Conservation (phyloP, 2,888 invertebrate genomes). For the Eristalinus sepulchralis region DNA sequence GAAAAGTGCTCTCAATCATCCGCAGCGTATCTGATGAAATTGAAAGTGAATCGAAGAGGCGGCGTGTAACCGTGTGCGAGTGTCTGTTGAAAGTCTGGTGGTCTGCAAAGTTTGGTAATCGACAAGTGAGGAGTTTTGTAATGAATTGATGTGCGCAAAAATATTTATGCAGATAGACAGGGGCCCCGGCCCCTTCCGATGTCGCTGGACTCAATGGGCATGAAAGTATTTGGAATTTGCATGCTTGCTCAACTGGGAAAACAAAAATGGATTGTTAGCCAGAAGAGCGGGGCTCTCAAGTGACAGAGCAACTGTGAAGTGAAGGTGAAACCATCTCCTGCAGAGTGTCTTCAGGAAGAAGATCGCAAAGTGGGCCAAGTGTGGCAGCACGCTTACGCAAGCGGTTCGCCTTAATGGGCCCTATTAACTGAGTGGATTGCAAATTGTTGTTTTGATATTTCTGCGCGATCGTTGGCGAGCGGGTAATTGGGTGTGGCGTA, state of each 20-base stretch:
- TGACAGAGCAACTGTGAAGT: background rate
- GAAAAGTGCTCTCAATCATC: slow-evolving; percentile 47
- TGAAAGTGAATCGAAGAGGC: slow-evolving; percentile 42
- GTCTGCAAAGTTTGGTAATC: slow-evolving; percentile 58
- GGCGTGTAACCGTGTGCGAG: background rate
- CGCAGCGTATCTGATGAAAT: slow-evolving; percentile 39
- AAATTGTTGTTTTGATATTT: too few relatives aligned
- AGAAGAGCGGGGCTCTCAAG: background rate
- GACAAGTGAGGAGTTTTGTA: slow-evolving; percentile 42
- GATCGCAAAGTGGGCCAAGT: background rate
- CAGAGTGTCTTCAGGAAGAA: background rate
- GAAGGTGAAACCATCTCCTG: slow-evolving; percentile 15
- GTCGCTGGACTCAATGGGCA: slow-evolving; percentile 49
- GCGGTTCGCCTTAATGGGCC: background rate
- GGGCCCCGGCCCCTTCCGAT: background rate
- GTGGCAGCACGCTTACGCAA: background rate
- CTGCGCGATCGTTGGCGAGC: too few relatives aligned
- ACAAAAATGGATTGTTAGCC: background rate
- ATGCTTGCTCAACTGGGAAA: slow-evolving; percentile 18
- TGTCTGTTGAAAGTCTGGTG: slow-evolving; percentile 38
- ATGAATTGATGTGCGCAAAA: slow-evolving; percentile 30
- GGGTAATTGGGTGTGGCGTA: too few relatives aligned
- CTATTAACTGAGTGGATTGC: background rate
- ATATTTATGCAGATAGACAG: background rate
- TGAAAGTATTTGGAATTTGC: slow-evolving; percentile 52